Conservation (phyloP, 2,888 invertebrate genomes). For the Amphimallon solstitiale region DNA sequence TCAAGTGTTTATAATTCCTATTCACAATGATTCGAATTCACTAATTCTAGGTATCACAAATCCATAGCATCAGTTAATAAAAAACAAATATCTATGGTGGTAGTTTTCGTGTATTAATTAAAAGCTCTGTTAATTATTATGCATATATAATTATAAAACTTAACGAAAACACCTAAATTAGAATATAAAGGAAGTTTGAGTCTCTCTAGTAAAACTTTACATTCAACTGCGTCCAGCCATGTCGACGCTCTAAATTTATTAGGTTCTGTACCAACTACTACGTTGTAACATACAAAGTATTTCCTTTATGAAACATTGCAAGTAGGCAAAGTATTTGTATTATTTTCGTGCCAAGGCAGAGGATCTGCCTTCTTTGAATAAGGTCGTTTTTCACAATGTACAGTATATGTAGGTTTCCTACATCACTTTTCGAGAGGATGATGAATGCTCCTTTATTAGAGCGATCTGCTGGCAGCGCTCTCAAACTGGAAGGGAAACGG, state of each 20-base stretch:
- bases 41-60: too few relatives aligned
- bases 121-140: too few relatives aligned
- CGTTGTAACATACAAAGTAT: conserved; percentile 41
- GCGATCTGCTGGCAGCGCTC: conserved; percentile 40
- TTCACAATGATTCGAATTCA: too few relatives aligned
- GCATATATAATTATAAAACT: too few relatives aligned
- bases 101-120: too few relatives aligned
- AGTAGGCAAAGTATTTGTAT: conserved; percentile 45
- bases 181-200: too few relatives aligned
- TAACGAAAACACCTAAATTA: too few relatives aligned
- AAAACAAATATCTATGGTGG: too few relatives aligned
- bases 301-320: conserved; percentile 46
- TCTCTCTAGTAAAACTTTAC: neutral
- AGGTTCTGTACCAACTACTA: neutral
- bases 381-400: conserved; percentile 45
- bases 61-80: too few relatives aligned
- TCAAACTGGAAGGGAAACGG: conserved; percentile 11
- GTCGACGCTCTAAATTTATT: conserved; percentile 16
- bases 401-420: conserved; percentile 19
- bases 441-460: conserved; percentile 48
- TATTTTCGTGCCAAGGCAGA: conserved; percentile 40
- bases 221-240: conserved; percentile 6
- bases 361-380: conserved; percentile 39
- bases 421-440: conserved; percentile 42
- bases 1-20: too few relatives aligned